These are phyloP conservation scores for Philopedon plagiatum DNA, from an alignment of 2,888 invertebrate genomes.

Conservation along the genomic window DNA sequence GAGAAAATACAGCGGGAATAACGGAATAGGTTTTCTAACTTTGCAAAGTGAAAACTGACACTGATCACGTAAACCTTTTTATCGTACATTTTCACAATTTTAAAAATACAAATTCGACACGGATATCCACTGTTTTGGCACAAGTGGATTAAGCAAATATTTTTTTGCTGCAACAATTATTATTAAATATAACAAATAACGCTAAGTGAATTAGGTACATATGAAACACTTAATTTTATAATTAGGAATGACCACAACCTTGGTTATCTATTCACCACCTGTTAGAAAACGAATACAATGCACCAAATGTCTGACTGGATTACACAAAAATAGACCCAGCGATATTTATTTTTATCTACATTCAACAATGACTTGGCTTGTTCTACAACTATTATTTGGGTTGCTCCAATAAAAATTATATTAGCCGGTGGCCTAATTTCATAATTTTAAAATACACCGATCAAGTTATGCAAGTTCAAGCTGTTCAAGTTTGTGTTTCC, in stretches of 20 bases:
- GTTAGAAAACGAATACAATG: constrained; percentile 46
- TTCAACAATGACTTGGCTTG: constrained; percentile 49
- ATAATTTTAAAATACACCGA: constrained; percentile 21
- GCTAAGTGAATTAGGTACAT: background rate
- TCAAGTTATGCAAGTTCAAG: constrained; percentile 26
- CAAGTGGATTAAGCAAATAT: too few species aligned
- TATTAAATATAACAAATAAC: too few species aligned
- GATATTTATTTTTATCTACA: constrained; percentile 54
- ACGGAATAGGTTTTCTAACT: constrained; percentile 25
- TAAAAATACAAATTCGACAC: background rate
- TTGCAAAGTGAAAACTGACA: constrained; percentile 20
- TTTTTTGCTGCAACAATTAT: too few species aligned
- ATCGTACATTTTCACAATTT: constrained; percentile 26
- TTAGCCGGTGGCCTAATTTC: constrained; percentile 46
- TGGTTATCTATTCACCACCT: constrained; percentile 44
- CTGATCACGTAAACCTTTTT: constrained; percentile 12
- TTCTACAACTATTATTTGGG: constrained; percentile 42
- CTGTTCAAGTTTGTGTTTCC: constrained; percentile 5
- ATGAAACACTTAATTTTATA: constrained; percentile 30
- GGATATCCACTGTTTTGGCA: background rate
- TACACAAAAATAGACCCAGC: constrained; percentile 52
- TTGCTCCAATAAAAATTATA: constrained; percentile 41
- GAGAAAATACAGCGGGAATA: background rate
- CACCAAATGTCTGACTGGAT: constrained; percentile 46
- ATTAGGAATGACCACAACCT: constrained; percentile 45